phyloP scores from a whole-genome alignment of 2,113 vertebrate genomes.

The Cheilinus undulatus region DNA sequence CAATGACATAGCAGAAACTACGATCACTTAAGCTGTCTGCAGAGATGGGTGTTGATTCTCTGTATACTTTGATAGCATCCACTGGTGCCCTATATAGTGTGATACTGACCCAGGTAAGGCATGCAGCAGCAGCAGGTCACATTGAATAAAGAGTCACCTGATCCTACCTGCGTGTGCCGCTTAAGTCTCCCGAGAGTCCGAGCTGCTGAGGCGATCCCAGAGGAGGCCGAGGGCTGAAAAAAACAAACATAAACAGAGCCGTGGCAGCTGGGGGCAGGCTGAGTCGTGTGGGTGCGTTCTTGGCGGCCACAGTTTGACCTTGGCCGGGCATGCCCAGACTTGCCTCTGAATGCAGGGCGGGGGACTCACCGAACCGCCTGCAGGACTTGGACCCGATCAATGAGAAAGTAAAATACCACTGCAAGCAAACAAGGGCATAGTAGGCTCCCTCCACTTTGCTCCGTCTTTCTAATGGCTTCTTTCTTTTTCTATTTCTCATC shows the following conservation, averaged over 20 bases:
- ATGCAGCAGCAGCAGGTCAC: conserved; percentile 14
- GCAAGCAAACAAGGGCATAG: conserved; percentile 49
- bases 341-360: conserved; percentile 69
- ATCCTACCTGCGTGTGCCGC: conserved; percentile 34
- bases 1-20: not conserved
- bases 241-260: conserved; percentile 72
- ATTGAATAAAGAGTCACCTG: conserved; percentile 43
- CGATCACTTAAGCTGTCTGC: not conserved
- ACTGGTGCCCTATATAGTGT: not conserved
- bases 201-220: conserved; percentile 21
- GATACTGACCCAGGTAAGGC: not conserved
- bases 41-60: no score
- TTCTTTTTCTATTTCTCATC: conserved; percentile 46
- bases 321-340: conserved; percentile 69
- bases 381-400: conserved; percentile 68
- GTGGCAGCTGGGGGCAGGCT: conserved; percentile 45
- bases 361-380: conserved; percentile 56
- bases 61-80: not conserved
- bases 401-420: conserved; percentile 49
- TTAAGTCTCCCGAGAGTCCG: conserved; percentile 18
- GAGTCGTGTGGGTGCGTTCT: conserved; percentile 14
- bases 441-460: conserved; percentile 39
- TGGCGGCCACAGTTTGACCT: conserved; percentile 64
- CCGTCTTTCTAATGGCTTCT: conserved; percentile 33
- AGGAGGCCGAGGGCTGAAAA: not conserved